A percentile compares a stretch with the other conserved stretches of the same genome.
phyloP scores from a whole-genome alignment of 2,113 vertebrate species.

The Sylvilagus bachmani region DNA sequence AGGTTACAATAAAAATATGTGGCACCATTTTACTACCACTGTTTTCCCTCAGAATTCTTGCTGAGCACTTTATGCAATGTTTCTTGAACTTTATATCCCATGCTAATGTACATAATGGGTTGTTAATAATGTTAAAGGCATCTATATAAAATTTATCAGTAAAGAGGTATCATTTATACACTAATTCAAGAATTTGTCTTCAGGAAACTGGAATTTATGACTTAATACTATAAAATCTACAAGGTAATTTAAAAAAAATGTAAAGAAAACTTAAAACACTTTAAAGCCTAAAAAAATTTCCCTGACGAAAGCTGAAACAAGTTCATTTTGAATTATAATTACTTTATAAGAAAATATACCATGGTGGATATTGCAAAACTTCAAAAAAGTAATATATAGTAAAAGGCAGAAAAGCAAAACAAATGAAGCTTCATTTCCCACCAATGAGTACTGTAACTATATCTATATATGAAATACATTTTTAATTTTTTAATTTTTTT shows the following conservation, averaged over 20 bases:
- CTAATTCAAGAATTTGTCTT: neutral
- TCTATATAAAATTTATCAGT: neutral
- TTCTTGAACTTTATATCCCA: slow-evolving; percentile 27
- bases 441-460: neutral
- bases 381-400: slow-evolving; percentile 6
- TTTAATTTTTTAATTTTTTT: too few relatives aligned
- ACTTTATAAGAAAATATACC: neutral
- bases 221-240: neutral
- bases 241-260: slow-evolving; percentile 15
- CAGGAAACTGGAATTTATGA: neutral
- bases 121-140: slow-evolving; percentile 29
- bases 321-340: slow-evolving; percentile 5
- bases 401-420: slow-evolving; percentile 40
- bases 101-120: neutral
- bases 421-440: neutral
- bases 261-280: neutral
- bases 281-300: slow-evolving; percentile 19
- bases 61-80: neutral
- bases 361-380: neutral
- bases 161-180: neutral
- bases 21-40: neutral
- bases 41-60: neutral
- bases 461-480: too few relatives aligned
- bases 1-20: neutral
- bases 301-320: neutral